Evolutionary conservation across 2,797 vertebrate species (phyloP), one percentile per base, ranked within the genome.

Genomic region (Pampus argenteus): DNA sequence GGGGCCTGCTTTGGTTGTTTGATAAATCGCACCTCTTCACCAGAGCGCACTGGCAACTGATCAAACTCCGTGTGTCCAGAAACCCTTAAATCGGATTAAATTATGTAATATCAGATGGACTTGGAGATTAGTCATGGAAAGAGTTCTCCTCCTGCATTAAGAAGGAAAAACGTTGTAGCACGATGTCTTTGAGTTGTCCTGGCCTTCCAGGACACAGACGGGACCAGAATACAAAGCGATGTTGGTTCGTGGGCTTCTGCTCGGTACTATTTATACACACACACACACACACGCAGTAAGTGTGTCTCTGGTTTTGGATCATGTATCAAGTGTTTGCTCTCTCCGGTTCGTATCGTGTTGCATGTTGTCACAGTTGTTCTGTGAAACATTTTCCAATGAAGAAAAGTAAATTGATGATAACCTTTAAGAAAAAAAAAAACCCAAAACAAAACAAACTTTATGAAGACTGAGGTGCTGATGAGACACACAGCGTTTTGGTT

Each of bases 231-330:
- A 74, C 50, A 57, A 36, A 71, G 71, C 71, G 58, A 51, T 60
- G 61, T 57, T 47, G 47, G 51, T 79, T 76, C 74, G 66, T 74
- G 71, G 75, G 58, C 71, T 67, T 82, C 56, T 63, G 66, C 50
- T 71, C 62, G 66, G 70, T 74, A 59, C 73, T 76, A 63, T 71
- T 75, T 80, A 67, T 22, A 40, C 25, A 60, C 26, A 62, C 31
- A 26, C 29, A 40, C 47, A 51, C 60, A 51, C 56, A 50, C 50
- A 38, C 26, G n/a, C 55, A 69, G 23, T 9, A 2, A 56, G 55
- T 17, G 65, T 74, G 45, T 23, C 18, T 65, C 65, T 69, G 60
- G 36, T 40, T 68, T 71, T 48, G 58, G 64, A 81, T 56, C 49
- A 28, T 66, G 38, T 18, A 26, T 51, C 22, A 50, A 60, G 29